A percentile compares a stretch with the other conserved stretches of the same genome.
These are phyloP conservation scores for Bubo bubo DNA, from an alignment of 2,113 vertebrate genomes.

Conservation along the genomic window DNA sequence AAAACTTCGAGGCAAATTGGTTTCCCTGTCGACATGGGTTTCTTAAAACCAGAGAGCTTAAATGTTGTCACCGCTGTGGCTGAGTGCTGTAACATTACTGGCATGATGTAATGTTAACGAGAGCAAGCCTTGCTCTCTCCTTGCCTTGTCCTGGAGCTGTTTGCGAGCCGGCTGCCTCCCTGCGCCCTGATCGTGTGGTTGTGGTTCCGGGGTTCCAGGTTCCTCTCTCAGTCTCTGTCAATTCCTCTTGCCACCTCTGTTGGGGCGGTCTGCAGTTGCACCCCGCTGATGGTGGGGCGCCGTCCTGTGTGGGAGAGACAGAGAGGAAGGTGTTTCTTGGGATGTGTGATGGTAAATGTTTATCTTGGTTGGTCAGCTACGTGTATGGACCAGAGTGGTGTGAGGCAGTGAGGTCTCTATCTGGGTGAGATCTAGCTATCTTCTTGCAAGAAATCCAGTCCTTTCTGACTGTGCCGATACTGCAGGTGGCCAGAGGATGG, in stretches of 20 bases:
- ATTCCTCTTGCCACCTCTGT: background rate
- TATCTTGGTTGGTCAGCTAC: background rate
- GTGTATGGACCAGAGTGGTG: accelerated
- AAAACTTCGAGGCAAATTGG: background rate
- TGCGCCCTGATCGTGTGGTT: accelerated
- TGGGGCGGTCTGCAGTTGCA: accelerated
- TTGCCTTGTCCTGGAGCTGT: background rate
- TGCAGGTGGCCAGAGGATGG: background rate
- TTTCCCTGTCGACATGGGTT: background rate
- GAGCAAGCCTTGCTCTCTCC: background rate
- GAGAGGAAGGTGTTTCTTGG: background rate
- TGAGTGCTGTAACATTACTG: accelerated
- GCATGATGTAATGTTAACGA: accelerated
- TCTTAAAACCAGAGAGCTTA: background rate
- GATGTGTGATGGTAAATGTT: accelerated
- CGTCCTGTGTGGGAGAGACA: accelerated
- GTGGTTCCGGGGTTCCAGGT: background rate
- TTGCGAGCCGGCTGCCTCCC: accelerated
- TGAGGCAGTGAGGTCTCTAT: background rate
- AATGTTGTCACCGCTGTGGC: background rate
- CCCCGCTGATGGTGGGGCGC: accelerated
- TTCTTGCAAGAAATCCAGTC: background rate
- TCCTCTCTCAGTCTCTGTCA: background rate
- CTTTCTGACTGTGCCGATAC: background rate
- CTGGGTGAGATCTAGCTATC: background rate